Evolutionary conservation across 2,797 vertebrate species (phyloP), one percentile per base, ranked within the genome.

Genomic region (Squalus acanthias): DNA sequence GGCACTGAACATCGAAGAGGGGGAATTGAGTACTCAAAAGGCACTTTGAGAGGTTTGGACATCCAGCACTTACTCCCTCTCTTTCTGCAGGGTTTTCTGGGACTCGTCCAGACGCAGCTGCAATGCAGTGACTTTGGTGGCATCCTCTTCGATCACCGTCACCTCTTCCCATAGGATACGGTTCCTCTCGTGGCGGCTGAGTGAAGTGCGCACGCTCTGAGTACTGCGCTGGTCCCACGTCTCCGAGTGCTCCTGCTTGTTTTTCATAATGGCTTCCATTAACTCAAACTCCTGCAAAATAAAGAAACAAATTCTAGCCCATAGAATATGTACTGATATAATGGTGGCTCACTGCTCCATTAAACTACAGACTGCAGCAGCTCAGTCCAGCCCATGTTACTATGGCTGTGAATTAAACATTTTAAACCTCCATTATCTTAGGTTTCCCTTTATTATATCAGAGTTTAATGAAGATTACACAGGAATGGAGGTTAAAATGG

Each of bases 21-120:
- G 2, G 5, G 24, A 50, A 72, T n/a, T 26, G 10, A 72, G 5
- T 39, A 0, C 20, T 70, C 65, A 13, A 70, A 70, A 69, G 39
- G 20, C 13, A 50, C 50, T 74, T 5, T 12, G 22, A 26, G 24
- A 57, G 46, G 50, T 46, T 46, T 57, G 12, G 2, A 13, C n/a
- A 63, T 72, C 39, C 67, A 60, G 29, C n/a, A 92, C 98, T 98
- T 97, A 99, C 99, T 99, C 99, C 97, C 99, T 97, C 96, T 99
- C 99, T 96, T 99, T 99, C 93, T 98, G 98, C 87, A 99, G 98
- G 97, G 99, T 98, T 97, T 99, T 99, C 97, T 99, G 99, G 95
- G 99, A 99, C 96, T 99, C 99, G 0, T 99, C 99, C 96, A 99
- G 98, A 89, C 99, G 98, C 29, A 99, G 98, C 97, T 99, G 98